Evolutionary conservation across 2,888 invertebrate species (phyloP).

Genomic region (Noctuana brunneofusca): DNA sequence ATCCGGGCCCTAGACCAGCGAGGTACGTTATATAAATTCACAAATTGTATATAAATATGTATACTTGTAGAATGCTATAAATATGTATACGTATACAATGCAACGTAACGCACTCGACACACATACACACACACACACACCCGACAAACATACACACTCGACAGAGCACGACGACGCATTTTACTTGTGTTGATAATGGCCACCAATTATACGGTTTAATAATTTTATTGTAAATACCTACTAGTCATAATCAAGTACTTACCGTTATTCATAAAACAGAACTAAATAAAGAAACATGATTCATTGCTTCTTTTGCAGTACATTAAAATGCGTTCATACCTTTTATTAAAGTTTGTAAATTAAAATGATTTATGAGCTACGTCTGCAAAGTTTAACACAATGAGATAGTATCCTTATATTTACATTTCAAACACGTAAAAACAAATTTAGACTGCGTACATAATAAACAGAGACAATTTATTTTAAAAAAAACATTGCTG

Average conservation of each 20-base stretch:
- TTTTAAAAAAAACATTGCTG: constrained; percentile 14
- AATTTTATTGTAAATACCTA: too few species aligned
- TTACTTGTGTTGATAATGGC: neutral
- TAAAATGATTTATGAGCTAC: constrained; percentile 13
- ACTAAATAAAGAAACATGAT: constrained; percentile 15
- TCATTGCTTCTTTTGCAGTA: constrained; percentile 21
- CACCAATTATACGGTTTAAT: neutral
- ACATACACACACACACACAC: too few species aligned
- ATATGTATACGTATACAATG: too few species aligned
- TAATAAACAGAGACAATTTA: neutral
- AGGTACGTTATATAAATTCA: too few species aligned
- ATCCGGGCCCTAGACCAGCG: too few species aligned
- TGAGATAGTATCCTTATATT: neutral
- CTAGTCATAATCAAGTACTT: too few species aligned
- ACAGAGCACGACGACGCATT: too few species aligned
- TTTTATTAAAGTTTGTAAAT: constrained; percentile 11
- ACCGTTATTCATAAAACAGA: neutral
- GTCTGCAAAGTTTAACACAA: constrained; percentile 6
- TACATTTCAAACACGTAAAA: neutral
- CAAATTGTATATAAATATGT: too few species aligned
- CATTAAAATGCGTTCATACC: constrained; percentile 10
- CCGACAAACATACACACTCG: too few species aligned
- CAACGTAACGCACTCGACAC: too few species aligned
- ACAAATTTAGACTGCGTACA: neutral
- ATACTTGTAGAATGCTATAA: too few species aligned